Percentiles rank a stretch among this genome's conserved stretches.
Evolutionary conservation across 2,797 vertebrate species (phyloP).

Genomic region (Semaprochilodus insignis): DNA sequence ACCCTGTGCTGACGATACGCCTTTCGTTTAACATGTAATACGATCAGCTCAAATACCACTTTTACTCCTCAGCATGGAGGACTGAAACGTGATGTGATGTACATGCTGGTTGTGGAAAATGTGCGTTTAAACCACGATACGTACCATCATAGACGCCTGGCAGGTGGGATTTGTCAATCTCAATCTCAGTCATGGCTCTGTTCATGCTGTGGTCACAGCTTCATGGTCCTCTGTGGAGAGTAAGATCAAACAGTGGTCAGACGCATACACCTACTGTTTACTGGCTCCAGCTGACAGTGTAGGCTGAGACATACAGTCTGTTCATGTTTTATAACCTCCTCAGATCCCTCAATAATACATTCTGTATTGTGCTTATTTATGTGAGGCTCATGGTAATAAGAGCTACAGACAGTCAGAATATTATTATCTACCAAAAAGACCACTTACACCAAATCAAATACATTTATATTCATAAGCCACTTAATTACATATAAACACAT

Average conservation of each 20-base stretch:
- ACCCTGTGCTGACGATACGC: too few relatives aligned
- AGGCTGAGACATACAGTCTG: background rate
- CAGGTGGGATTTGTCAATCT: slow-evolving; percentile 59
- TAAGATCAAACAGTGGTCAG: background rate
- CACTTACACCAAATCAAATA: background rate
- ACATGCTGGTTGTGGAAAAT: background rate
- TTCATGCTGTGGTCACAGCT: slow-evolving; percentile 23
- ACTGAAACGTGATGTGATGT: background rate
- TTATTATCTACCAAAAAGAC: background rate
- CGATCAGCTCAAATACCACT: too few relatives aligned
- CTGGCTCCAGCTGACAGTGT: background rate
- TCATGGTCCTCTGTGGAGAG: slow-evolving; percentile 40
- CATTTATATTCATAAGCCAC: too few relatives aligned
- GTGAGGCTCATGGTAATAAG: background rate
- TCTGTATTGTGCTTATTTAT: background rate
- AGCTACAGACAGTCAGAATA: background rate
- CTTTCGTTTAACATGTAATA: too few relatives aligned
- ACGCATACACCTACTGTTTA: background rate
- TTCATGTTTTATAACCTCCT: background rate
- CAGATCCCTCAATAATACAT: background rate
- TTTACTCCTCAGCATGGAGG: background rate
- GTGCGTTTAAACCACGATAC: background rate
- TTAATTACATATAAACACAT: too few relatives aligned
- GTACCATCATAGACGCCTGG: slow-evolving; percentile 59
- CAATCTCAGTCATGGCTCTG: slow-evolving; percentile 53